Conservation (phyloP, 2,113 vertebrate species). For the Carlito syrichta region DNA sequence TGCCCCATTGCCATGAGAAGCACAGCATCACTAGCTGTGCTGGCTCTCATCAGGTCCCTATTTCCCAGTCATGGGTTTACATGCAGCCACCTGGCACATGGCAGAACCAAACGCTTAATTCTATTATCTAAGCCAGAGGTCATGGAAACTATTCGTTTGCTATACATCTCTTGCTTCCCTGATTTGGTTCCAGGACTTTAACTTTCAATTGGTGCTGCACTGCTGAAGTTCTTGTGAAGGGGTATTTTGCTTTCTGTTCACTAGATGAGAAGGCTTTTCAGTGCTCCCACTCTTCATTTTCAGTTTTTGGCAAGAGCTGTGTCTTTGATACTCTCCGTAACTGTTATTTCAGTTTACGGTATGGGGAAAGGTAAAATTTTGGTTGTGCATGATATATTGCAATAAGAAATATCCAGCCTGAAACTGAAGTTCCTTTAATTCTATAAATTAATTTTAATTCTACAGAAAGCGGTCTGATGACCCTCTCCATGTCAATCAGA, state of each 20-base stretch:
- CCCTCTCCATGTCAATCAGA: background rate
- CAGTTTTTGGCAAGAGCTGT: background rate
- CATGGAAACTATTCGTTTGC: background rate
- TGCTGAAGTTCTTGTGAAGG: background rate
- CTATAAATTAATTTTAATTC: slow-evolving; percentile 38
- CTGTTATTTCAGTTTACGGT: background rate
- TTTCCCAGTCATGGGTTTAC: background rate
- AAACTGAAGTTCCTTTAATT: background rate
- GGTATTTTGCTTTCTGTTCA: background rate
- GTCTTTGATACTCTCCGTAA: background rate
- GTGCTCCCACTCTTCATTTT: background rate
- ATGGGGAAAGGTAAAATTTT: background rate
- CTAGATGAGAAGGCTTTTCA: background rate
- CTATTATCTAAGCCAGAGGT: background rate
- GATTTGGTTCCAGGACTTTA: background rate
- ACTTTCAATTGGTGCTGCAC: background rate
- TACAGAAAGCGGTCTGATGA: background rate
- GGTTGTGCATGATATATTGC: background rate
- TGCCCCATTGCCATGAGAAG: background rate
- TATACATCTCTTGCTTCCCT: background rate
- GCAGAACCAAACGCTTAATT: background rate
- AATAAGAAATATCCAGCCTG: background rate
- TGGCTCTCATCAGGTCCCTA: background rate
- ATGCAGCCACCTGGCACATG: background rate
- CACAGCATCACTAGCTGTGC: background rate